phyloP scores from a whole-genome alignment of 2,797 vertebrate genomes.

The Austrolebias charrua region DNA sequence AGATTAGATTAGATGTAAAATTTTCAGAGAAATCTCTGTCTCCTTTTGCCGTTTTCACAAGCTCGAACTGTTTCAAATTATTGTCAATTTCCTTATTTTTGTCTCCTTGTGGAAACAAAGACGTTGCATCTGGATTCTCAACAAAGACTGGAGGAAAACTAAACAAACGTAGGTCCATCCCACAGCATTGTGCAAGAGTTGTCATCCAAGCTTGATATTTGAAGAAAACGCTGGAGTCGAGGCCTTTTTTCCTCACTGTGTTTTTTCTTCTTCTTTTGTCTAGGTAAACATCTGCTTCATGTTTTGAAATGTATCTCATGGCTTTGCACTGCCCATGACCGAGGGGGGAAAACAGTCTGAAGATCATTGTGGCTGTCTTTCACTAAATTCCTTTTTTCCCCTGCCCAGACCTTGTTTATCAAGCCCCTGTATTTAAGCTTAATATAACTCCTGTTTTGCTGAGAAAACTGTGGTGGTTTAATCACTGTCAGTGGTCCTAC shows the following conservation, averaged over 20 bases:
- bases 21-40: constrained; percentile 45
- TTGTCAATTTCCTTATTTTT: constrained; percentile 65
- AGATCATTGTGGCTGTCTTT: constrained; percentile 78
- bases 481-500: constrained; percentile 84
- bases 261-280: constrained; percentile 69
- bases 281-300: constrained; percentile 82
- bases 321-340: constrained; percentile 74
- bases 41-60: constrained; percentile 43
- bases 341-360: constrained; percentile 78
- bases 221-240: constrained; percentile 57
- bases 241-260: constrained; percentile 50
- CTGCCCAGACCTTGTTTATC: constrained; percentile 84
- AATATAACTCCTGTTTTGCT: constrained; percentile 88
- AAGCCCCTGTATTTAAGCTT: constrained; percentile 89
- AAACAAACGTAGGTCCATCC: constrained; percentile 61
- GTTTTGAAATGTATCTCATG: constrained; percentile 79
- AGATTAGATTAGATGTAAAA: constrained; percentile 37
- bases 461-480: constrained; percentile 84
- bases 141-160: constrained; percentile 58
- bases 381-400: constrained; percentile 75
- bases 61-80: constrained; percentile 53
- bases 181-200: constrained; percentile 65
- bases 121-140: constrained; percentile 61
- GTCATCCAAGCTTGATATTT: constrained; percentile 63
- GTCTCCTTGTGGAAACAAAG: constrained; percentile 47